Evolutionary conservation across 2,113 vertebrate genomes (phyloP).

Genomic region (Willisornis vidua): DNA sequence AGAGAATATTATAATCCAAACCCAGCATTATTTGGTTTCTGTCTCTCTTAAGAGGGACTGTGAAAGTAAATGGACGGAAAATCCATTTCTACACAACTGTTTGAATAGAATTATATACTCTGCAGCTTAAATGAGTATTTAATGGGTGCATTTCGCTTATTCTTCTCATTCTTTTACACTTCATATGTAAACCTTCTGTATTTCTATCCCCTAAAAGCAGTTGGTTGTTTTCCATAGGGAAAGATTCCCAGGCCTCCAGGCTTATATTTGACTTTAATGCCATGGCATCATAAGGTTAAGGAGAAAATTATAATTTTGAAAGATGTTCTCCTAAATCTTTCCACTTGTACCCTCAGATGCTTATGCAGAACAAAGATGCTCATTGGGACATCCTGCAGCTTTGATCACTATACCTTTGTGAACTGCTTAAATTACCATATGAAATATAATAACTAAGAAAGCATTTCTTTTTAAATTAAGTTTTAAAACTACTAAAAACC

Average conservation of each 20-base stretch:
- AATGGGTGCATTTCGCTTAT: background rate
- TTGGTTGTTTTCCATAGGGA: background rate
- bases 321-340: background rate
- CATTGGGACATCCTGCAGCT: background rate
- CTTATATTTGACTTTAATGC: background rate
- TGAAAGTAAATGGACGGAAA: background rate
- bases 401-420: background rate
- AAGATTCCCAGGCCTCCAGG: background rate
- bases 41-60: background rate
- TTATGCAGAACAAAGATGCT: background rate
- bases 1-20: background rate
- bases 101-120: background rate
- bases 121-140: background rate
- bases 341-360: background rate
- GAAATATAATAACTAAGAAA: background rate
- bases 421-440: background rate
- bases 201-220: background rate
- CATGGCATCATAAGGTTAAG: background rate
- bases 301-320: background rate
- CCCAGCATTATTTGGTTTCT: background rate
- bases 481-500: background rate
- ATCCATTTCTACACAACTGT: background rate
- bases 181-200: rapidly evolving
- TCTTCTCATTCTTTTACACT: background rate
- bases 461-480: background rate